A percentile compares a stretch with the other conserved stretches of the same genome.
Conservation (phyloP, 2,797 vertebrate species). For the Clarias platycephalus region DNA sequence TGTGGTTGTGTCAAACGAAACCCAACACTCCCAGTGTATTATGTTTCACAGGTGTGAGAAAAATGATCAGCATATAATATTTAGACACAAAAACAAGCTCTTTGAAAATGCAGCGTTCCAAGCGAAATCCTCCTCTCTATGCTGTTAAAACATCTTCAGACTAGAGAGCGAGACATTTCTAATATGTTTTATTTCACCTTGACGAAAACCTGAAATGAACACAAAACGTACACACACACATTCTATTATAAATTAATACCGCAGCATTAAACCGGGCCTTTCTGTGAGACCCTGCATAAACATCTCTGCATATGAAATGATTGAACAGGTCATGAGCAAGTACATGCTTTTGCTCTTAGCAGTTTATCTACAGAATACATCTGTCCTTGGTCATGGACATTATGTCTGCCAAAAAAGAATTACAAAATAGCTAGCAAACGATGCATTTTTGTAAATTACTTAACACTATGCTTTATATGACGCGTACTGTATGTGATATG, state of each 20-base stretch:
- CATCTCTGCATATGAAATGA: not conserved
- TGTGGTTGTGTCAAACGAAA: not conserved
- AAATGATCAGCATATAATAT: not conserved
- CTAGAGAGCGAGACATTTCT: not conserved
- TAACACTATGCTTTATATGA: not conserved
- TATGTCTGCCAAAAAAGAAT: not conserved
- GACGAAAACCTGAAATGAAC: not conserved
- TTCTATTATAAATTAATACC: not conserved
- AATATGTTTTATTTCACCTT: not conserved
- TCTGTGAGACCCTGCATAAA: not conserved
- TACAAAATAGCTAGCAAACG: not conserved
- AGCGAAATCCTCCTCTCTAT: not conserved
- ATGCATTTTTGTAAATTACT: not conserved
- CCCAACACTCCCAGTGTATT: not conserved
- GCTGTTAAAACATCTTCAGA: not conserved
- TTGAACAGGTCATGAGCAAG: not conserved
- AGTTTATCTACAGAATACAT: not conserved
- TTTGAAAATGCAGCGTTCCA: not conserved
- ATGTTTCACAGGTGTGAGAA: not conserved
- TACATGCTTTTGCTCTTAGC: too few relatives aligned
- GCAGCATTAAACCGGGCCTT: not conserved
- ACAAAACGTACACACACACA: too few relatives aligned
- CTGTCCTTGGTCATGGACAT: not conserved
- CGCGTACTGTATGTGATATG: not conserved
- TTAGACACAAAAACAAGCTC: not conserved